These are phyloP conservation scores for Philopotamus ludificatus DNA, from an alignment of 1,140 invertebrate genomes.

Conservation along the genomic window DNA sequence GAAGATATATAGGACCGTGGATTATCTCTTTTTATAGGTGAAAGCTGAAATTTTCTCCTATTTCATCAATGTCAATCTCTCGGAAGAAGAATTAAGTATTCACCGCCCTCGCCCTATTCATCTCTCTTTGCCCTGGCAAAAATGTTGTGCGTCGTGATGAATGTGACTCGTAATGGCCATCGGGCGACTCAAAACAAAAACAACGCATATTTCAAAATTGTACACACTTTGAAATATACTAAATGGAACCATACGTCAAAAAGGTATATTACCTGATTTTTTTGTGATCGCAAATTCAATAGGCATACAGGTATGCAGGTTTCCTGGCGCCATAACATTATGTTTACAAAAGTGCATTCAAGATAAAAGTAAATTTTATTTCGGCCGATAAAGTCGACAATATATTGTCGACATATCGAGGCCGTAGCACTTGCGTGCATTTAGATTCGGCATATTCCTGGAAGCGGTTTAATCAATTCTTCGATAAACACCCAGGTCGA, in stretches of 20 bases:
- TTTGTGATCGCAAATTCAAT: no score
- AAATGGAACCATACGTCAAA: no score
- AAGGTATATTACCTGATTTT: no score
- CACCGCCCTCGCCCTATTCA: not conserved
- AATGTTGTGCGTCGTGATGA: not conserved
- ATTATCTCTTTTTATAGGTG: not conserved
- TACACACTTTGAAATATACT: no score
- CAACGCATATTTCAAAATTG: not conserved
- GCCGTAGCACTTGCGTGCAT: no score
- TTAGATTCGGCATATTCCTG: not conserved
- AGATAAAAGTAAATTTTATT: no score
- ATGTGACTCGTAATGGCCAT: not conserved
- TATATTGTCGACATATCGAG: no score
- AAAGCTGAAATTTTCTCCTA: not conserved
- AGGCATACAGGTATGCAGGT: no score
- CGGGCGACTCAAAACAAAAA: not conserved
- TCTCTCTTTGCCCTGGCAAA: not conserved
- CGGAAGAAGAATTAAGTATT: not conserved
- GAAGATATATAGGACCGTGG: not conserved
- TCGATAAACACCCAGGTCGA: not conserved
- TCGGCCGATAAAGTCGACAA: no score
- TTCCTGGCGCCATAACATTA: no score
- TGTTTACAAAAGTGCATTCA: no score
- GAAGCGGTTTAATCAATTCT: not conserved
- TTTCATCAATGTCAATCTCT: not conserved